Evolutionary conservation across 2,888 invertebrate species (phyloP), one percentile per base, ranked within the genome.

Genomic region (Aphidoletes aphidimyza): DNA sequence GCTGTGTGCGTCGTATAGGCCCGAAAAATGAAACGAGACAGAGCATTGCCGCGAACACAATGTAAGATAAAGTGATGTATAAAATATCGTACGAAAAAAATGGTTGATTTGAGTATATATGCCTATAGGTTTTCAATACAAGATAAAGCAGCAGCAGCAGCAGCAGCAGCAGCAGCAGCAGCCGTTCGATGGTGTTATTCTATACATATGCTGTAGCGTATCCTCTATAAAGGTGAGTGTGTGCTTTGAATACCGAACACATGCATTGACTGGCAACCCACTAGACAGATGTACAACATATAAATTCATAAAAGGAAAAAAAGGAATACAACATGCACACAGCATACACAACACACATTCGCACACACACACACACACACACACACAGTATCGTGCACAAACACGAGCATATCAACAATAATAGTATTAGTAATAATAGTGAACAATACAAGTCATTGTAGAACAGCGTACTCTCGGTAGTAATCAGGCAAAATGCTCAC

Each of bases 271-370:
- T 54, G 3, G 34, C 69, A 30, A 14, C 69, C 69, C 69, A 69
- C 69, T 30, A 69, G 69, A 69, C 69, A 69, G 69, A 69, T 69
- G 69, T 69, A 69, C 69, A 69, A 30, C 69, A 30, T 17, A 69
- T 69, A 69, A 69, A 69, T 30, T 30, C 14, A 3, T 1, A 1
- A 54, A 54, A 54, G 1, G 69, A 30, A 69, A 69, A 14, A 69
- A 54, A 6, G 69, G 14, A 69, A 69, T n/a, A 69, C 30, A 30
- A 69, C 69, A 69, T 14, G 14, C 69, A 69, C 22, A 54, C 54
- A 39, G 11, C 39, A 39, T 11, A n/a, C n/a, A n/a, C n/a, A n/a
- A n/a, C n/a, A n/a, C n/a, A n/a, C n/a, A n/a, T n/a, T n/a, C 11
- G 39, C 39, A 39, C 39, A 39, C 39, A 11, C 39, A 39, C 39